Percentiles rank a stretch among this genome's conserved stretches.
Conservation (phyloP, 2,113 vertebrate genomes). For the Catharus bicknelli region DNA sequence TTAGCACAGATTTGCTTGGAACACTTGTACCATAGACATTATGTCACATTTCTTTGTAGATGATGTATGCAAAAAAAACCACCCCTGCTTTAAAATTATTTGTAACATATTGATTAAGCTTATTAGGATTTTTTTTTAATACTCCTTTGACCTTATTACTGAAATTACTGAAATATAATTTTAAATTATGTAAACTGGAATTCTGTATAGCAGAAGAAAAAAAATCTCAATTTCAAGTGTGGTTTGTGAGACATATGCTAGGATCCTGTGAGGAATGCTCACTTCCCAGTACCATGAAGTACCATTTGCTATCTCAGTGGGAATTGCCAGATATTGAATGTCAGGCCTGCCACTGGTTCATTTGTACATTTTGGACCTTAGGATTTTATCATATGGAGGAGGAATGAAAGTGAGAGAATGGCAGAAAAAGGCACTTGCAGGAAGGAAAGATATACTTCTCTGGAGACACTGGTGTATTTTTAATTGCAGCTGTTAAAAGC, state of each 20-base stretch:
- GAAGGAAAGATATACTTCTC: neutral
- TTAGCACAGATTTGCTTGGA: neutral
- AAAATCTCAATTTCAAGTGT: neutral
- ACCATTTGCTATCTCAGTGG: conserved; percentile 4
- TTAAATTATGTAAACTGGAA: neutral
- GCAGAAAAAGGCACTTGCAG: neutral
- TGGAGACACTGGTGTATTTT: neutral
- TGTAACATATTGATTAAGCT: neutral
- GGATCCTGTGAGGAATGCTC: conserved; percentile 35
- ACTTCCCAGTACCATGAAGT: conserved; percentile 33
- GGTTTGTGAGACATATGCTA: conserved; percentile 8
- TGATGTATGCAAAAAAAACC: neutral
- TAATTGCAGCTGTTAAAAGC: conserved; percentile 36
- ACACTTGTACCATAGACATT: neutral
- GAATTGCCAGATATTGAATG: conserved; percentile 49
- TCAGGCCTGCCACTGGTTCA: conserved; percentile 32
- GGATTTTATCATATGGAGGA: neutral
- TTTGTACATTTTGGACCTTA: conserved; percentile 37
- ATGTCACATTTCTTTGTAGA: neutral
- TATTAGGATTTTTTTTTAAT: neutral
- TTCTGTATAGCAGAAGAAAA: neutral
- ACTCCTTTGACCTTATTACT: neutral
- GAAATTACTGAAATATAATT: neutral
- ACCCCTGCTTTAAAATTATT: neutral
- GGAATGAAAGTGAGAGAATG: neutral